Conservation (phyloP, 1,140 invertebrate genomes). For the Nasonia vitripennis region DNA sequence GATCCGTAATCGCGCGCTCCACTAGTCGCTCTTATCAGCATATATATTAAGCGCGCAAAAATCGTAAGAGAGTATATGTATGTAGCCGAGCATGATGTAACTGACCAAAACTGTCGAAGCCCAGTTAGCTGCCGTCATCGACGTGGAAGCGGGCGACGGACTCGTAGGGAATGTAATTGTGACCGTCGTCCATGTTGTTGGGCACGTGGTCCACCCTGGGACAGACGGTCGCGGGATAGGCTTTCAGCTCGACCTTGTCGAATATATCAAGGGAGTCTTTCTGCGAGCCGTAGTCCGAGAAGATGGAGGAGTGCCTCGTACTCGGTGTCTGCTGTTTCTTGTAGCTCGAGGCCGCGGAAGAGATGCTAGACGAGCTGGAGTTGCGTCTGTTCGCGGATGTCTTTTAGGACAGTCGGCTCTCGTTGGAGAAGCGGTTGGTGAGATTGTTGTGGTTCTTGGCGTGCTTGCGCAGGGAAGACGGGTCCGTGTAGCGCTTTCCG, state of each 20-base stretch:
- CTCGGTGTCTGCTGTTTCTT: conserved; percentile 7
- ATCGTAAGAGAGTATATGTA: neutral
- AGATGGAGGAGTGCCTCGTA: conserved; percentile 23
- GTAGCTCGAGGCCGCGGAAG: conserved; percentile 24
- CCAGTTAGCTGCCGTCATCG: conserved; percentile 58
- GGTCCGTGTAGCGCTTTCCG: conserved; percentile 95
- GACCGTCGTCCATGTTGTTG: conserved; percentile 58
- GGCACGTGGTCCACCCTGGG: conserved; percentile 56
- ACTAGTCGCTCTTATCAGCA: too few relatives aligned
- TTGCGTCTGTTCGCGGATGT: neutral
- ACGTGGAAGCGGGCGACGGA: conserved; percentile 67
- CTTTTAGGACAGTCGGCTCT: neutral
- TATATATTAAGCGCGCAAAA: neutral
- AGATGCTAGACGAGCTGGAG: conserved; percentile 43
- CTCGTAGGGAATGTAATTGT: conserved; percentile 72
- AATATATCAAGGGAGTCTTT: conserved; percentile 52
- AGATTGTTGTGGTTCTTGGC: conserved; percentile 84
- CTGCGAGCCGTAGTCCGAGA: conserved; percentile 56
- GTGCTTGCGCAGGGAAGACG: conserved; percentile 95
- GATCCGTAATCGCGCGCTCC: too few relatives aligned
- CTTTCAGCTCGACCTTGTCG: conserved; percentile 60
- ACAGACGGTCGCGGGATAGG: conserved; percentile 52
- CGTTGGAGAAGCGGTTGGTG: neutral
- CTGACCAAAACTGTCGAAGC: conserved; percentile 63
- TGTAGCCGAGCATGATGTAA: neutral